Base-by-base conservation (phyloP, 2,113 vertebrate species). In the Cynoglossus semilaevis region DNA sequence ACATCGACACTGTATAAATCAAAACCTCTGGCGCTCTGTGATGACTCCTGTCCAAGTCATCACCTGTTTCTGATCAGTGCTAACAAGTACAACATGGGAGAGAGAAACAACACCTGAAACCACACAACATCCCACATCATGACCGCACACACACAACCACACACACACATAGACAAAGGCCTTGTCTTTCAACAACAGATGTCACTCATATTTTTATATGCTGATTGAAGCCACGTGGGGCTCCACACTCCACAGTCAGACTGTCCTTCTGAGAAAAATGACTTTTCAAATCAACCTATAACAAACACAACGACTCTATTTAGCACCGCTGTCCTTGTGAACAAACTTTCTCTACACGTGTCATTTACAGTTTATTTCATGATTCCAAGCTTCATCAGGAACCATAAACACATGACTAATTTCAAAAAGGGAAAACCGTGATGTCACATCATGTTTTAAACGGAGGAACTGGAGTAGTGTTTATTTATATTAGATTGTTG, bases 21-120 rank as follows among this genome's bases (percentile, higher is more conserved):
- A 29, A 29, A 29, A 22, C 53, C 34, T 5, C 46, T 4, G 8
- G 15, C 44, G 50, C n/a, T 44, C 19, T 9, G 16, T 1, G 17
- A 62, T 48, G 61, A 62, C 60, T 65, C 55, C 13, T 22, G 15
- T 59, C 50, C 43, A 41, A 49, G 36, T 72, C 72, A 74, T 71
- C 42, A 7, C 17, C 42, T 15, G 18, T 36, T 17, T 62, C 41
- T 52, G 53, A 51, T 45, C 41, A n/a, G 55, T 22, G 36, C 50
- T 22, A 53, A 59, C 43, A 1, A 57, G 9, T 19, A 2, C 22
- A 29, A 29, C 22, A 29, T 29, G 47, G 9, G 40, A n/a, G 13
- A 14, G 29, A 9, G 22, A 13, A 43, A 37, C 15, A 40, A 5
- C 43, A 74, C 59, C 63, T 76, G 63, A 55, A 65, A 13, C 13